Base-by-base conservation (phyloP, 2,888 invertebrate species). In the Julus scanicus region DNA sequence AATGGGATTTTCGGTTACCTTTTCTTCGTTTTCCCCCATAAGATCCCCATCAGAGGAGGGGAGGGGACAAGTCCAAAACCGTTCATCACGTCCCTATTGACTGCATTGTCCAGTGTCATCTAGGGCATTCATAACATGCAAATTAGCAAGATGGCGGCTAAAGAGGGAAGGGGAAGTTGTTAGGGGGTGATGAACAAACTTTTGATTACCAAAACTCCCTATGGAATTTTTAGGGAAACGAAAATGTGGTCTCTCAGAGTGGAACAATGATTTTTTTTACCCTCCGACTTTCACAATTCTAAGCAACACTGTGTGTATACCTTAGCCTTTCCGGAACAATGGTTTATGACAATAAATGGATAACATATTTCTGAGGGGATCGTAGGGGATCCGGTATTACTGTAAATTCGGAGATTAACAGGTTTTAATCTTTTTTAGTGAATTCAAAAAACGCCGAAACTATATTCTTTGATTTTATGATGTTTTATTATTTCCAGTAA, bases 101-200 rank as follows among this genome's bases (percentile, higher is more conserved):
- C 71, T 71, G 29, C 71, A 71, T 71, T 71, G 71, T 71, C 71
- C 71, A 29, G n/a, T 71, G 71, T 71, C 71, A 71, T 71, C 71
- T 71, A 71, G 29, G 29, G 29, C 71, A 29, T 71, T 71, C 29
- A 71, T 29, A n/a, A 71, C 29, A 71, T 71, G 71, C 71, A 71
- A 29, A 71, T 71, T 29, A 29, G 11, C 15, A 20, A 63, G 20
- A 20, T 63, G 20, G 63, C 63, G 63, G 3, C 71, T 29, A 29
- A 71, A 71, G 71, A 29, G 29, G 71, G 71, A 29, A 29, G 71
- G 71, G 71, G 29, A 71, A 71, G 37, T 71, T 71, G 71, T 71
- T 71, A 71, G 71, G 71, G 63, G 53, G 20, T 71, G 71, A 71
- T 71, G 71, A 71, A 71, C 71, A 71, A 71, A 71, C 71, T 71